Evolutionary conservation across 2,888 invertebrate genomes (phyloP), one percentile per base, ranked within the genome.

Genomic region (Trichacis sp.): DNA sequence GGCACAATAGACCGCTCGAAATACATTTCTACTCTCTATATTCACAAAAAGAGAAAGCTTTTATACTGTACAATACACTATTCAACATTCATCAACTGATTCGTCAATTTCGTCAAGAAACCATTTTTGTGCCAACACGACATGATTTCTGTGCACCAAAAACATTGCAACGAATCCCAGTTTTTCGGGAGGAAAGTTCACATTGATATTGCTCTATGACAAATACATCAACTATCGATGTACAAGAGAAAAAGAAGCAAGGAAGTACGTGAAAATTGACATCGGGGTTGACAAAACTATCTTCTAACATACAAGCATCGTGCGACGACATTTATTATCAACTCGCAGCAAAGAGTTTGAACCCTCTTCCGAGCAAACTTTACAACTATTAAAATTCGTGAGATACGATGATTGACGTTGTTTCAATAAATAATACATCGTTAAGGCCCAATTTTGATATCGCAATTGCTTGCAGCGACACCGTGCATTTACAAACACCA

Each of bases 361-460:
- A 48, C 51, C 17, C 29, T 49, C n/a, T n/a, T n/a, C n/a, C n/a
- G n/a, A n/a, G n/a, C 0, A 47, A 48, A 42, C 53, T 42, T 42
- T 42, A 14, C 42, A 4, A 14, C 17, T 8, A 42, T 17, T 42
- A n/a, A 17, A 42, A 17, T 42, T 38, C 14, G 38, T 38, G 17
- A 42, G 17, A 19, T 20, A 45, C 14, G 4, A 20, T 18, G 11
- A 12, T 19, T 54, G 54, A n/a, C 33, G 40, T 29, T 47, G 52
- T 53, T 55, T 30, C 14, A 4, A 46, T n/a, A 3, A 49, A 50
- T 49, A 53, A 47, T 56, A 33, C 43, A 47, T 51, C 46, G 20
- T 33, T 61, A 66, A 66, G 58, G 65, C 65, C 61, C 57, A 66
- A 66, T 66, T 54, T 66, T 56, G 64, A 64, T 64, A 64, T 60